A percentile compares a stretch with the other conserved stretches of the same genome.
These are phyloP conservation scores for Octomys mimax DNA, from an alignment of 2,797 vertebrate species.

Conservation along the genomic window DNA sequence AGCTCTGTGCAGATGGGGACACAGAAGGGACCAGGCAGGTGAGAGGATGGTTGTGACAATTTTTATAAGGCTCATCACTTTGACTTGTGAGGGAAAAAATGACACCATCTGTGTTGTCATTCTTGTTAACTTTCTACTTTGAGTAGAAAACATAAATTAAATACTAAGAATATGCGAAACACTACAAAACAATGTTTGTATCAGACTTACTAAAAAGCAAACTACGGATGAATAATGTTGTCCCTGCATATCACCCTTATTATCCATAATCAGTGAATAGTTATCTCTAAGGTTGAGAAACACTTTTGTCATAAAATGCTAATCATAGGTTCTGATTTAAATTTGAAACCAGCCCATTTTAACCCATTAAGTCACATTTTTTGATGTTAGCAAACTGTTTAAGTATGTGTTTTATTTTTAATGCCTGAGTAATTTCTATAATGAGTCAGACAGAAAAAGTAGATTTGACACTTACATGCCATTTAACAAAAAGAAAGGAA, in stretches of 20 bases:
- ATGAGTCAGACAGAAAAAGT: background rate
- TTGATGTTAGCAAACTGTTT: slow-evolving; percentile 43
- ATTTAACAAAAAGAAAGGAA: slow-evolving; percentile 7
- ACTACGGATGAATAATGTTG: background rate
- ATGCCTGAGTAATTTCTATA: slow-evolving; percentile 49
- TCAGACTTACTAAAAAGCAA: background rate
- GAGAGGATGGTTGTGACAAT: slow-evolving; percentile 33
- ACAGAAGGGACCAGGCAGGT: slow-evolving; percentile 61
- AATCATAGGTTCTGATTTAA: slow-evolving; percentile 5
- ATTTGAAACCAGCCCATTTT: slow-evolving; percentile 34
- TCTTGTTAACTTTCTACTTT: slow-evolving; percentile 36
- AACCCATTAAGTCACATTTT: background rate
- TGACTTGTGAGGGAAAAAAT: slow-evolving; percentile 56
- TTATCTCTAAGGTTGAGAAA: background rate
- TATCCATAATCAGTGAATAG: background rate
- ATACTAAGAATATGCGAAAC: background rate
- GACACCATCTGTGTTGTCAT: slow-evolving; percentile 58
- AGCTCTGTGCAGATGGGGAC: slow-evolving; percentile 53
- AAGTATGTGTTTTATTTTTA: slow-evolving; percentile 37
- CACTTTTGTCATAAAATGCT: background rate
- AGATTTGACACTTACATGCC: slow-evolving; percentile 50
- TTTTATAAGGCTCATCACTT: slow-evolving; percentile 44
- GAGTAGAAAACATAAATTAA: background rate
- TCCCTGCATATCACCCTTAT: background rate
- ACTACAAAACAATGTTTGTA: background rate